Conservation (phyloP, 2,888 invertebrate species). For the Troides aeacus region DNA sequence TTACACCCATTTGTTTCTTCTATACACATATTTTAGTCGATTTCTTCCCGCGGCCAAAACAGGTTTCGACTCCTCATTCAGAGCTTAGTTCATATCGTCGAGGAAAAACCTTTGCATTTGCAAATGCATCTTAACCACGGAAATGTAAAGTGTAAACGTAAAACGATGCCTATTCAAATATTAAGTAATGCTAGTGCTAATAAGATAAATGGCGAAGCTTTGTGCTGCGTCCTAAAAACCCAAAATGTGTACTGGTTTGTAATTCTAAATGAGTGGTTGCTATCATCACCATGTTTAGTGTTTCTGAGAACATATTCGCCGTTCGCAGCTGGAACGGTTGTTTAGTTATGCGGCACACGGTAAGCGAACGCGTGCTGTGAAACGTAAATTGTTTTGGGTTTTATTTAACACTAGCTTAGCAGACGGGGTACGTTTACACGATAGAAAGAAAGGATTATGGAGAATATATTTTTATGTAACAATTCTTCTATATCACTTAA, state of each 20-base stretch:
- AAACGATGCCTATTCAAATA: conserved; percentile 10
- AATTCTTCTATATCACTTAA: no score
- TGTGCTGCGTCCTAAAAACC: conserved; percentile 33
- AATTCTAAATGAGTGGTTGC: conserved; percentile 44
- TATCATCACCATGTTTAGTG: conserved; percentile 46
- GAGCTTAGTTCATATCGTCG: no score
- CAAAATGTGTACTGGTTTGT: conserved; percentile 37
- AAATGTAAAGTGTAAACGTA: conserved; percentile 16
- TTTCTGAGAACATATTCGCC: conserved; percentile 58
- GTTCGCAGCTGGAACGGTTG: conserved; percentile 53
- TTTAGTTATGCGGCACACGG: conserved; percentile 52
- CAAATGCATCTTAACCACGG: conserved; percentile 8
- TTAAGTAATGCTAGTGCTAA: conserved; percentile 14
- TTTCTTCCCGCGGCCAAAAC: no score
- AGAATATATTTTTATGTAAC: no score
- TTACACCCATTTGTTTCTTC: no score
- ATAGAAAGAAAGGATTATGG: background rate
- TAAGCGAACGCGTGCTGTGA: conserved; percentile 57
- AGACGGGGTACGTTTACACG: background rate
- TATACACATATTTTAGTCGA: no score
- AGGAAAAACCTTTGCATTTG: no score
- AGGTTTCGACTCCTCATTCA: no score
- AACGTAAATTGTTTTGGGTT: conserved; percentile 63
- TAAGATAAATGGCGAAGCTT: conserved; percentile 17
- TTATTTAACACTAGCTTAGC: conserved; percentile 46